Conservation (phyloP, 2,888 invertebrate genomes). For the Tipula vernalis region DNA sequence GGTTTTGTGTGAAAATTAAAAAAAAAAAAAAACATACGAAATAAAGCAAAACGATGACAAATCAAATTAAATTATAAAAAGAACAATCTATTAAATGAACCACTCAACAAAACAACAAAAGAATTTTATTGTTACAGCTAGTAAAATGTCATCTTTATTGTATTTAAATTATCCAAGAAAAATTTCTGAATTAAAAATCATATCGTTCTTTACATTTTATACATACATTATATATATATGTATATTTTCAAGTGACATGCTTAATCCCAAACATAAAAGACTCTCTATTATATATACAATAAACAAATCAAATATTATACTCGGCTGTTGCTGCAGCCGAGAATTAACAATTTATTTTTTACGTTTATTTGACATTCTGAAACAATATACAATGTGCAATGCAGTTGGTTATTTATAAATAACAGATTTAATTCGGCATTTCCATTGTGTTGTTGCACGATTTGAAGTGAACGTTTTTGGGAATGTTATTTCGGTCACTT, state of each 20-base stretch:
- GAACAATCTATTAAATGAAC: background rate
- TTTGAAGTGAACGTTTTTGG: no score
- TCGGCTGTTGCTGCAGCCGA: background rate
- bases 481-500: no score
- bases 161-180: background rate
- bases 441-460: background rate
- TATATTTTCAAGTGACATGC: background rate
- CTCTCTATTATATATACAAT: background rate
- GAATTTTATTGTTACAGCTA: background rate
- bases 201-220: background rate
- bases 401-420: background rate
- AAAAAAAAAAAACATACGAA: background rate
- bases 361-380: background rate
- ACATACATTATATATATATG: background rate
- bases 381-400: background rate
- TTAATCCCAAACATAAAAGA: background rate
- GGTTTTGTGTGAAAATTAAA: background rate
- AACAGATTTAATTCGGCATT: background rate
- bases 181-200: background rate
- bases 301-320: background rate
- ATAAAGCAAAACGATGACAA: background rate
- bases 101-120: background rate
- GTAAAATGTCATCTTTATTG: background rate
- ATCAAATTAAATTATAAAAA: background rate
- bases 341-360: background rate